Evolutionary conservation across 1,140 invertebrate genomes (phyloP), one percentile per base, ranked within the genome.

Genomic region (Oscheius sp.): DNA sequence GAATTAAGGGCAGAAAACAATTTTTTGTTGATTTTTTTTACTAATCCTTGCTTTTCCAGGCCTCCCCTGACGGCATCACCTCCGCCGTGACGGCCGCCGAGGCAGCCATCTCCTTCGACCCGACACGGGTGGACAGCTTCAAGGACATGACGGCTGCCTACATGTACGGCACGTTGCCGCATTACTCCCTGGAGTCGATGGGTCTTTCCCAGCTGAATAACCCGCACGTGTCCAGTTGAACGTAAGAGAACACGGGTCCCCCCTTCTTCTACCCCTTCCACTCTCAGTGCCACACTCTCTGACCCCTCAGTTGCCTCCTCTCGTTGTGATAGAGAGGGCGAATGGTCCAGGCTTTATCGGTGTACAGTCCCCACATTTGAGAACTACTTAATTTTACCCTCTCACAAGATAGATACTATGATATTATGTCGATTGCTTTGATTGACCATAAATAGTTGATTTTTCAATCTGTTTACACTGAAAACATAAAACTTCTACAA

Each of bases 71-170:
- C 15, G 49, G 49, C 7, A 15, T 55, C 7, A 26, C 28, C 49
- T 55, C 49, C 4, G 49, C 49, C 4, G 49, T 55, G 49, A 26
- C 49, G 23, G 15, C 49, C 7, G 49, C 49, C 28, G 49, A 55
- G 49, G 49, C 49, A 55, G 49, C 49, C 23, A 23, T 55, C 23
- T 55, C 49, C 49, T 55, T 55, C 49, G 49, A 55, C 49, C 49
- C 49, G 49, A 55, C 7, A 4, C 49, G 49, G 4, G 7, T 55
- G 23, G 49, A 55, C 28, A 15, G 15, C 23, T 55, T 55, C 49
- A 55, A 55, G 49, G 49, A 55, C 23, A 55, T 55, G 49, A 55
- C 49, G 4, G n/a, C n/a, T n/a, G 49, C 49, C 49, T 55, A 55
- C 23, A 23, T 23, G 49, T 13, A 13, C 7, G 7, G 23, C 4